A percentile compares a stretch with the other conserved stretches of the same genome.
These are phyloP conservation scores for Philotrypesis tridentata DNA, from an alignment of 1,140 invertebrate genomes.

Conservation along the genomic window DNA sequence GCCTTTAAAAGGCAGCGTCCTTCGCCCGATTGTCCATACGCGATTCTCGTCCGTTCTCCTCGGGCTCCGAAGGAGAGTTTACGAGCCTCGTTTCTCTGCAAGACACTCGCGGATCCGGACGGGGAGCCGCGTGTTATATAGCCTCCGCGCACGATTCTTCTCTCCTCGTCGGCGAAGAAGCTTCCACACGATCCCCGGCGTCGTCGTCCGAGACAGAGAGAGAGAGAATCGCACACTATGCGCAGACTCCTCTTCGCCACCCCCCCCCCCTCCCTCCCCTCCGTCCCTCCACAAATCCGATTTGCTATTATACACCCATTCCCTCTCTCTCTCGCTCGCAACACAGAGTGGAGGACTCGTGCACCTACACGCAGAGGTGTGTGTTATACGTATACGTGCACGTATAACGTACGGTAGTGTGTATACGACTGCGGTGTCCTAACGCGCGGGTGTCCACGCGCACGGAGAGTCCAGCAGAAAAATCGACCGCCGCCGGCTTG, in stretches of 20 bases:
- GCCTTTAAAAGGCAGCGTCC: background rate
- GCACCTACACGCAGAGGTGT: too few relatives aligned
- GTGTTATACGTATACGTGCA: too few relatives aligned
- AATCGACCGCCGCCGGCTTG: background rate
- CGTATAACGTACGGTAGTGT: background rate
- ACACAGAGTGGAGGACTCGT: background rate
- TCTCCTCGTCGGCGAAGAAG: background rate
- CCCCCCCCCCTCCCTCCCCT: background rate
- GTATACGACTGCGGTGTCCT: background rate
- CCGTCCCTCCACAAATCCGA: background rate
- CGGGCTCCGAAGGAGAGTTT: background rate
- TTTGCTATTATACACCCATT: background rate
- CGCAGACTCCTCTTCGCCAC: too few relatives aligned
- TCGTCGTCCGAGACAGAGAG: too few relatives aligned
- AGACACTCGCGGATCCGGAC: background rate
- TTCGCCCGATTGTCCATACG: too few relatives aligned
- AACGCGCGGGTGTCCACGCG: background rate
- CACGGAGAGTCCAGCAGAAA: background rate
- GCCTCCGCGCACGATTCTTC: background rate
- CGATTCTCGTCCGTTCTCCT: background rate
- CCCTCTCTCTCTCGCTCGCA: background rate
- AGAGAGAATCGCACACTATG: background rate
- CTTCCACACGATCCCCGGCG: background rate
- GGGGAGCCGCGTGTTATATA: too few relatives aligned
- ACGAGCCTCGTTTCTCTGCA: background rate